Base-by-base conservation (phyloP, 2,113 vertebrate species). In the Rattus rattus region DNA sequence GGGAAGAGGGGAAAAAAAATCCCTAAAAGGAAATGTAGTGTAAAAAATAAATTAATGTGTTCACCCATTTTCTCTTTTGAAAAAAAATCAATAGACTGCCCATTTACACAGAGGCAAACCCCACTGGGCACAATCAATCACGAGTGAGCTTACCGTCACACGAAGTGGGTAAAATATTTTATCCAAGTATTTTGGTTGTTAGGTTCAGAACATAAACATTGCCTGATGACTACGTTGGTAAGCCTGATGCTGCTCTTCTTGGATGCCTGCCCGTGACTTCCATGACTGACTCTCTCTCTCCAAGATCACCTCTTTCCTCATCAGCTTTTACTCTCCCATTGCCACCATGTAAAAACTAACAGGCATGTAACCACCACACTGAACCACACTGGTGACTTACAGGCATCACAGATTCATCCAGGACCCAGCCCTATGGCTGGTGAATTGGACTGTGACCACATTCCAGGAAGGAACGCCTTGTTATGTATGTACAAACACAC, bases 31-130 rank as follows among this genome's bases (percentile, higher is more conserved):
- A 96, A 96, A 96, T 7, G 14, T 89, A 67, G 70, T 49, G 33
- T 94, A 39, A 63, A 91, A 91, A 94, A 84, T 89, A 96, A 97
- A 93, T 95, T 94, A 96, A 97, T 81, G 73, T 79, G 80, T 63
- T 94, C 19, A 72, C n/a, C 77, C 94, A 52, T 9, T 26, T 87
- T 81, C 65, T 93, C 67, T 94, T 92, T 92, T 90, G 76, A 14
- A 70, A 92, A 75, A 75, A 13, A 91, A 97, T 65, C 79, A 67
- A 79, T 93, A 87, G 56, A 80, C 22, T 52, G 43, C 70, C 70
- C 89, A 39, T 84, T 94, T 88, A 91, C 94, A 92, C 43, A 77
- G 39, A 90, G 6, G 59, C 3, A 83, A 59, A 75, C 86, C 72
- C 72, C 73, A 20, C 91, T 65, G 56, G 67, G 88, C 95, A 52